Evolutionary conservation across 2,113 vertebrate genomes (phyloP).

Genomic region (Datnioides undecimradiatus): DNA sequence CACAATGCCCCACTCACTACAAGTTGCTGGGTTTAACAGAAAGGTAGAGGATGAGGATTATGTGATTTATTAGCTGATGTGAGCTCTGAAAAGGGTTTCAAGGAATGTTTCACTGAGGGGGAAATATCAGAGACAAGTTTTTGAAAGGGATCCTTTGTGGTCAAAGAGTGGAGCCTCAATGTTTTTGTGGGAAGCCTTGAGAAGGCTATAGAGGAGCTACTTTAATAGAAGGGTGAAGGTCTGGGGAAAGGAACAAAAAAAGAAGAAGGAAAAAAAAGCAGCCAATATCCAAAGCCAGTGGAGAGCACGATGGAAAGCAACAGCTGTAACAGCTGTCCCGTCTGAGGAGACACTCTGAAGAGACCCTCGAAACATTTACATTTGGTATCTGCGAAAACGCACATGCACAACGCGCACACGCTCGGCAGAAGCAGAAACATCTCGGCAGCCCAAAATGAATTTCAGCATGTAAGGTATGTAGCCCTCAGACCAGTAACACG

Average conservation of each 20-base stretch:
- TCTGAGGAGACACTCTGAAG: constrained; percentile 20
- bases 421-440: constrained; percentile 1
- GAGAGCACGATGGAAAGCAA: constrained; percentile 42
- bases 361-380: constrained; percentile 20
- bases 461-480: neutral
- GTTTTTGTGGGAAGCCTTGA: constrained; percentile 60
- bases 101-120: constrained; percentile 72
- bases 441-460: constrained; percentile 11
- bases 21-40: constrained; percentile 42
- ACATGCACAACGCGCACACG: neutral
- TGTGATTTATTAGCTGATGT: constrained; percentile 78
- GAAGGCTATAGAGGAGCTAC: constrained; percentile 43
- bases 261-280: constrained; percentile 16
- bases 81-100: constrained; percentile 65
- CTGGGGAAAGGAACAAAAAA: constrained; percentile 35
- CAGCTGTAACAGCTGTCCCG: constrained; percentile 63
- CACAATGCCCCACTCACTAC: constrained; percentile 74
- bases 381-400: constrained; percentile 5
- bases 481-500: neutral
- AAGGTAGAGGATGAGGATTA: constrained; percentile 74
- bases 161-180: constrained; percentile 61
- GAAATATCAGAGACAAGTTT: constrained; percentile 71
- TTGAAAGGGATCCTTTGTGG: constrained; percentile 77
- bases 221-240: constrained; percentile 52
- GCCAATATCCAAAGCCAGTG: constrained; percentile 48